Conservation (phyloP, 2,888 invertebrate species). For the Pemphredon lugubris region DNA sequence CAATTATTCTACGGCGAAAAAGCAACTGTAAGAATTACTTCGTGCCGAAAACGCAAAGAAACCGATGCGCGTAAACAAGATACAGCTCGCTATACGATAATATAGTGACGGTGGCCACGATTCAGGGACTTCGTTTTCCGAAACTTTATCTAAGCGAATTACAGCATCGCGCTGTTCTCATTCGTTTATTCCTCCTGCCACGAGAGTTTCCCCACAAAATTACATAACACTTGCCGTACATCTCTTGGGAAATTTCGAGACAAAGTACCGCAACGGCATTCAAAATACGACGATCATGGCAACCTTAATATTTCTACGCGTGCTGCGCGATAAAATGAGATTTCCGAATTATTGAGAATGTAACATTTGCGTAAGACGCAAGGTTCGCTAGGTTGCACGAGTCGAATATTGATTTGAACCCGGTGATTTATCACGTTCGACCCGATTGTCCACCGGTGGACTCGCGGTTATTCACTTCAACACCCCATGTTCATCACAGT, state of each 20-base stretch:
- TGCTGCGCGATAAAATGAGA: not conserved
- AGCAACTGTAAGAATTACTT: not conserved
- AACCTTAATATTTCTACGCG: slow-evolving; percentile 16
- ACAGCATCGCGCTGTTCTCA: not conserved
- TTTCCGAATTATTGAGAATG: too few species aligned
- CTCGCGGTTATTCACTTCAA: too few species aligned
- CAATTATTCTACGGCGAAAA: not conserved
- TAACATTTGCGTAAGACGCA: too few species aligned
- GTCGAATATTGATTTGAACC: too few species aligned
- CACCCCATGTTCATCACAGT: too few species aligned
- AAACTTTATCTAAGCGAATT: too few species aligned
- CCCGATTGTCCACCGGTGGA: too few species aligned
- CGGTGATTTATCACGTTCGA: too few species aligned
- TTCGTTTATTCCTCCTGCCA: not conserved
- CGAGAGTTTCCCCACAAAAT: not conserved
- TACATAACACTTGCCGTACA: slow-evolving; percentile 27
- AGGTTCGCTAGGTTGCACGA: too few species aligned
- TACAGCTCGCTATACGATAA: too few species aligned
- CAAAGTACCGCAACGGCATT: slow-evolving; percentile 31
- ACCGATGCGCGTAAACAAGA: not conserved
- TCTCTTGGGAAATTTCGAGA: slow-evolving; percentile 22
- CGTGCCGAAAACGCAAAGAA: not conserved
- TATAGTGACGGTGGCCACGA: too few species aligned
- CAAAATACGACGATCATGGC: slow-evolving; percentile 35
- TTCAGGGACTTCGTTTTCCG: too few species aligned